Evolutionary conservation across 1,140 invertebrate species (phyloP), one percentile per base, ranked within the genome.

Genomic region (Charaxes varanes): DNA sequence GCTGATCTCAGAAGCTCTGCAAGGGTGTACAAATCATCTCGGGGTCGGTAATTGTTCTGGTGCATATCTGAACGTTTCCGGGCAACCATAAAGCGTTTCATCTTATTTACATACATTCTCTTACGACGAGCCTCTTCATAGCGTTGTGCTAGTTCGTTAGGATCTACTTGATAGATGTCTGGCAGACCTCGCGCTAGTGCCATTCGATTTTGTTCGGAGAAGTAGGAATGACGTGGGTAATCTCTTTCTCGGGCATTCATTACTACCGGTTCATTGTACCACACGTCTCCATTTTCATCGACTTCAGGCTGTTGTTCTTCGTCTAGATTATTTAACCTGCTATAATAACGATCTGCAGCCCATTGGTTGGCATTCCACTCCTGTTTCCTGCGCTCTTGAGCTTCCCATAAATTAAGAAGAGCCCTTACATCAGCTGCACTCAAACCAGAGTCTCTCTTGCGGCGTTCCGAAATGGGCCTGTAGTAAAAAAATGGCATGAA

Each of bases 61-160:
- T 41, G 41, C 14, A 56, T 57, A 12, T 84, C 76, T 0, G 81
- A 82, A 6, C 84, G 77, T 53, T 85, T 85, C 43, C 79, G 64
- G 3, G 84, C 76, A 2, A 85, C 84, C 82, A 85, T 85, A 55
- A 85, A 85, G 6, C 84, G 60, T 48, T 85, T 85, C 63, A 80
- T 70, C 34, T 79, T 80, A 46, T 81, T 83, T 2, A 68, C 66
- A 37, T 84, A 84, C 49, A 83, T 77, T 46, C 79, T 69, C 50
- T 85, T 85, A 42, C 84, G 81, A 23, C 82, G 80, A 1, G 77
- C 73, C 21, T 85, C 82, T 34, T 84, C 71, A 35, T 80, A 81
- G 15, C 76, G 64, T 14, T 77, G 70, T 2, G 71, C 61, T 3
- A 83, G 46, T 56, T 85, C 79, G 30, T 73, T 68, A 2, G 79